Base-by-base conservation (phyloP, 2,888 invertebrate species). In the Nezara viridula region DNA sequence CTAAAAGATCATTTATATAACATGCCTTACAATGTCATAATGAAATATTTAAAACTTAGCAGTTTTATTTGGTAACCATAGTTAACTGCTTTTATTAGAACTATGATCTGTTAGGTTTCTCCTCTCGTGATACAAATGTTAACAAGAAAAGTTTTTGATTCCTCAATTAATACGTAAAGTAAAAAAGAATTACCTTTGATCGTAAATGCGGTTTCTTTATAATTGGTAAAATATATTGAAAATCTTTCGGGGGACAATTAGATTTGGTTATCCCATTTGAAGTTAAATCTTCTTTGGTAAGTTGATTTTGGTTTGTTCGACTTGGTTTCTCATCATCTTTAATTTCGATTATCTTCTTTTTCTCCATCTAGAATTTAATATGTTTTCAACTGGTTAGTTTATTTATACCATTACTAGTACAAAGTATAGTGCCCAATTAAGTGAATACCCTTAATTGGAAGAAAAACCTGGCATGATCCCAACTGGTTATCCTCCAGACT, bases 131-230 rank as follows among this genome's bases (percentile, higher is more conserved):
- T n/a, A n/a, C n/a, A n/a, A n/a, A n/a, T n/a, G n/a, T n/a, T n/a
- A n/a, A n/a, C n/a, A n/a, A n/a, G n/a, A n/a, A n/a, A n/a, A n/a
- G n/a, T n/a, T n/a, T n/a, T n/a, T n/a, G n/a, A n/a, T n/a, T n/a
- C n/a, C n/a, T n/a, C n/a, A n/a, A n/a, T n/a, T n/a, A n/a, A n/a
- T n/a, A n/a, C n/a, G n/a, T n/a, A n/a, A n/a, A n/a, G n/a, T n/a
- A n/a, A n/a, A n/a, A n/a, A n/a, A n/a, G n/a, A n/a, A 60, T 66
- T 87, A 88, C 88, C 88, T 88, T 88, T 49, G 88, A 88, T 27
- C 77, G 88, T 19, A 49, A 44, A 50, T 88, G 88, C 19, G 88
- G 73, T 49, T 88, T 88, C 77, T 88, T 88, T n/a, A n/a, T 50
- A 19, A 88, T 49, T n/a, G 88, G 88, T 14, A 73, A 77, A 47